Percentiles rank a stretch among this genome's conserved stretches.
Evolutionary conservation across 2,113 vertebrate species (phyloP).

Genomic region (Scartelaos histophorus): DNA sequence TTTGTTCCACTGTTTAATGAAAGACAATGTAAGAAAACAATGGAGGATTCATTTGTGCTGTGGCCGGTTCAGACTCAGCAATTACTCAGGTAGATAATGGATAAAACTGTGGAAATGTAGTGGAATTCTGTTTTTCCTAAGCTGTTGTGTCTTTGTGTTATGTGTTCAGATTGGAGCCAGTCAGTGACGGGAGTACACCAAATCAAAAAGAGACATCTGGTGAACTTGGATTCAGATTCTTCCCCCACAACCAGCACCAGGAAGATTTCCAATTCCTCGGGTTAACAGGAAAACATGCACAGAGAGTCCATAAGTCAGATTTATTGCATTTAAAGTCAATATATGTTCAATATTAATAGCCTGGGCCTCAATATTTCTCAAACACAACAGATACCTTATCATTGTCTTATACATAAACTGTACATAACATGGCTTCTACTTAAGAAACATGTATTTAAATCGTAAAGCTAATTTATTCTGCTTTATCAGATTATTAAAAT

Average conservation of each 20-base stretch:
- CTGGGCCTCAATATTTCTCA: too few relatives aligned
- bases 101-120: background rate
- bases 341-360: too few relatives aligned
- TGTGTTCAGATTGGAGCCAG: slow-evolving; percentile 76
- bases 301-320: background rate
- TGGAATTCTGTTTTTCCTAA: background rate
- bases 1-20: slow-evolving; percentile 88
- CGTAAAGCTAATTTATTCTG: too few relatives aligned
- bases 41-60: slow-evolving; percentile 81
- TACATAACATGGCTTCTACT: too few relatives aligned
- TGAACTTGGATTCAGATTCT: slow-evolving; percentile 55
- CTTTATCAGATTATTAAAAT: too few relatives aligned
- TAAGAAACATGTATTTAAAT: too few relatives aligned
- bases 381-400: too few relatives aligned
- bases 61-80: slow-evolving; percentile 58
- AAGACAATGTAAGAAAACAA: slow-evolving; percentile 85
- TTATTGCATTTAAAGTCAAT: too few relatives aligned
- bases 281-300: slow-evolving; percentile 8
- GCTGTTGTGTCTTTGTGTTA: slow-evolving; percentile 12
- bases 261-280: slow-evolving; percentile 65
- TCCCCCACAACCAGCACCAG: slow-evolving; percentile 67
- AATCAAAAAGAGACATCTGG: slow-evolving; percentile 51
- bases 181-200: slow-evolving; percentile 45
- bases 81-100: slow-evolving; percentile 51
- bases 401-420: too few relatives aligned